phyloP scores from a whole-genome alignment of 1,140 invertebrate genomes.

The Arctopsyche grandis region DNA sequence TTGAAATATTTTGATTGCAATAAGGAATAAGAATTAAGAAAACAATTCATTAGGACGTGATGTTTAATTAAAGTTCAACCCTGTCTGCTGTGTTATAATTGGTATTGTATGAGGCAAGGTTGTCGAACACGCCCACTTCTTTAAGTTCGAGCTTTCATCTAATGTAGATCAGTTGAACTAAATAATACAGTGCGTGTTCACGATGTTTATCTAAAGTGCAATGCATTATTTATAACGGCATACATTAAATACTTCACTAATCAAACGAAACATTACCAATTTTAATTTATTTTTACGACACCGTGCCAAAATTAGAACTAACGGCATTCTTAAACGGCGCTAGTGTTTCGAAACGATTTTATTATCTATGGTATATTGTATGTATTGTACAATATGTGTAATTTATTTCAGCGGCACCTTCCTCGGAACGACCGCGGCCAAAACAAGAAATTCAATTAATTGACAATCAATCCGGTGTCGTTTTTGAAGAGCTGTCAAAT shows the following conservation, averaged over 20 bases:
- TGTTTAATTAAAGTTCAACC: slow-evolving; percentile 14
- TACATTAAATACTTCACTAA: slow-evolving; percentile 25
- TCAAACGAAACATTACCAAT: background rate
- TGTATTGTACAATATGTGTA: no score
- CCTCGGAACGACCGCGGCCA: background rate
- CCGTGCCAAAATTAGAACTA: background rate
- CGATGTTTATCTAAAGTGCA: slow-evolving; percentile 23
- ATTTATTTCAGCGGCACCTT: no score
- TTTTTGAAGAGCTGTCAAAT: slow-evolving; percentile 50
- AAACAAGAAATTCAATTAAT: slow-evolving; percentile 53
- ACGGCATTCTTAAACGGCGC: no score
- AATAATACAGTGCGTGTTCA: slow-evolving; percentile 25
- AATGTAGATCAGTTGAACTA: slow-evolving; percentile 47
- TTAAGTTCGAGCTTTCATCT: slow-evolving; percentile 48
- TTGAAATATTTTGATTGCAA: no score
- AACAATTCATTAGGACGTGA: no score
- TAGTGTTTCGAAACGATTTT: no score
- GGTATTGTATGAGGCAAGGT: slow-evolving; percentile 41
- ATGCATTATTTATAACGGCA: slow-evolving; percentile 31
- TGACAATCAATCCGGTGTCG: slow-evolving; percentile 48
- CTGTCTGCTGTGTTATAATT: slow-evolving; percentile 39
- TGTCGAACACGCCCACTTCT: slow-evolving; percentile 38
- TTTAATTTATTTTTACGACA: slow-evolving; percentile 27
- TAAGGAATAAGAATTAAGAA: background rate
- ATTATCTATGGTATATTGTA: no score